A percentile compares a stretch with the other conserved stretches of the same genome.
phyloP scores from a whole-genome alignment of 1,140 invertebrate genomes.

The Eciton burchellii region DNA sequence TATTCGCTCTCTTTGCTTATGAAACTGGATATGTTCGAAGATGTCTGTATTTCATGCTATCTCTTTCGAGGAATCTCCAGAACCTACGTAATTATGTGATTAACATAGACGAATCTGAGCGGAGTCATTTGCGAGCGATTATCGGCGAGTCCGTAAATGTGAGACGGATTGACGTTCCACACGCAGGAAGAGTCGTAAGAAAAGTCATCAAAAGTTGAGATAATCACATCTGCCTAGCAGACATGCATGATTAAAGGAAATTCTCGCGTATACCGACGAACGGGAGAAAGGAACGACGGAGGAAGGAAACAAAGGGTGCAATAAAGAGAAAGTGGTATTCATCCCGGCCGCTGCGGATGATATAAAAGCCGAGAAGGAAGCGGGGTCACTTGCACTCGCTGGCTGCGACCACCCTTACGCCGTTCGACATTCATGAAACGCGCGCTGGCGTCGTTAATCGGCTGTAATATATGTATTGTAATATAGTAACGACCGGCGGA shows the following conservation, averaged over 20 bases:
- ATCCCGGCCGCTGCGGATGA: conserved; percentile 23
- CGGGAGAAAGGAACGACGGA: background rate
- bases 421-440: conserved; percentile 50
- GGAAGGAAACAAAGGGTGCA: conserved; percentile 26
- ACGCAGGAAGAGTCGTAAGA: background rate
- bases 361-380: conserved; percentile 8
- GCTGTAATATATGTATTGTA: conserved; percentile 70
- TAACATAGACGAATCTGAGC: no score
- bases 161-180: background rate
- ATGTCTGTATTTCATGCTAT: background rate
- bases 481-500: conserved; percentile 68
- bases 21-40: background rate
- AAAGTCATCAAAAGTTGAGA: conserved; percentile 19
- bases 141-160: background rate
- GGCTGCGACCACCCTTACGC: background rate
- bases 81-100: no score
- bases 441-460: conserved; percentile 57
- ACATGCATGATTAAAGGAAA: conserved; percentile 41
- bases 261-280: background rate
- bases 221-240: conserved; percentile 4
- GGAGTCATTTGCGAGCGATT: background rate
- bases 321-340: conserved; percentile 39
- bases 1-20: background rate
- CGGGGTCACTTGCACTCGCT: conserved; percentile 15
- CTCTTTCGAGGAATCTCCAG: no score